Evolutionary conservation across 1,140 invertebrate species (phyloP), one percentile per base, ranked within the genome.

Genomic region (Pseudoatta argentina): DNA sequence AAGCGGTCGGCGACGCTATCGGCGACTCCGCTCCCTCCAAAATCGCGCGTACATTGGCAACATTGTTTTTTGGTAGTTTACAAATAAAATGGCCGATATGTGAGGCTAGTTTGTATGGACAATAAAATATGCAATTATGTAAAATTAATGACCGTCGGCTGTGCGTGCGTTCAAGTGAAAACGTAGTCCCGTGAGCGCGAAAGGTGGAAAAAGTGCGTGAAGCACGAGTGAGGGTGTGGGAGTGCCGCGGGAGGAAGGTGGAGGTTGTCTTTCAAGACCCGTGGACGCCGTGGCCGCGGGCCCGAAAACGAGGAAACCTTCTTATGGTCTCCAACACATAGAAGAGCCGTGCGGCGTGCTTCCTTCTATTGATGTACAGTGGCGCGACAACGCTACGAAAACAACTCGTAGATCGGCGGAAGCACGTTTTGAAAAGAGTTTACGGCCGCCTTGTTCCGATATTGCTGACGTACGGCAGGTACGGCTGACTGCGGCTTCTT

Each of bases 41-140:
- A 94, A 94, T 81, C 73, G 83, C 91, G 91, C 85, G 90, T 90
- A 78, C 73, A 93, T 95, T 95, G 94, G 94, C 92, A 93, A 86
- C 92, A 93, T 92, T 95, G 94, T 89, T 93, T 93, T 95, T 94
- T 94, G 93, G 93, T 95, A 95, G 94, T 95, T 95, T 95, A 95
- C 94, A 95, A 95, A 95, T 95, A 95, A 95, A 95, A 95, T 95
- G 94, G 95, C 95, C 94, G 94, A 95, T 95, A 94, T 92, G 92
- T 93, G 93, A 94, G 94, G 93, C 92, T 94, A 94, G 94, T 94
- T 94, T 94, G 92, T 94, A 94, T 94, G 92, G 91, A 94, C 90
- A 93, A 92, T 94, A 93, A 94, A 94, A 94, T 94, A 93, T 94
- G 93, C 91, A 90, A 93, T 93, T 94, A 83, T 89, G 90, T 92